These are phyloP conservation scores for Nyctibius grandis DNA, from an alignment of 2,797 vertebrate species.

Conservation along the genomic window DNA sequence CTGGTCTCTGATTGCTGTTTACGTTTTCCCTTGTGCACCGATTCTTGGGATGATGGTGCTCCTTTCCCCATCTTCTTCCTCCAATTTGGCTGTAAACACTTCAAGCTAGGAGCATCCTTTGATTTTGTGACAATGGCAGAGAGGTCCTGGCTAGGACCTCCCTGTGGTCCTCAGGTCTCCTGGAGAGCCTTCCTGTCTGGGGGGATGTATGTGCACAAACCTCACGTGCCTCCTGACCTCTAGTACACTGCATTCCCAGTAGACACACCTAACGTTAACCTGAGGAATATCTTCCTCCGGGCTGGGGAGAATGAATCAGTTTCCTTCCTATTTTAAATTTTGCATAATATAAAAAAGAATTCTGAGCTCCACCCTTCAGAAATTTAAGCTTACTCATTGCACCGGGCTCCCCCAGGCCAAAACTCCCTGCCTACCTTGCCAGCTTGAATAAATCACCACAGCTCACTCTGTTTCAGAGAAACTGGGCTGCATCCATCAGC, in stretches of 20 bases:
- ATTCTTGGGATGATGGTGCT: not conserved
- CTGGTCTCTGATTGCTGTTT: not conserved
- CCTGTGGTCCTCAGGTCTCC: not conserved
- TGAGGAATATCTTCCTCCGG: not conserved
- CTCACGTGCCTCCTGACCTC: not conserved
- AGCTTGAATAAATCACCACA: not conserved
- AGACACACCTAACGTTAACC: not conserved
- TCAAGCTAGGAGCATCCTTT: not conserved
- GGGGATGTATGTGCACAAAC: not conserved
- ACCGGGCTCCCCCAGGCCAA: not conserved
- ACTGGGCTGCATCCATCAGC: not conserved
- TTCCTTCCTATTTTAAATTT: slow-evolving; percentile 6
- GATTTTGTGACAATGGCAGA: not conserved
- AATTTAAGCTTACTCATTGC: slow-evolving; percentile 13
- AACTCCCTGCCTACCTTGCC: not conserved
- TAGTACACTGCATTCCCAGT: not conserved
- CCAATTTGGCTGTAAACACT: not conserved
- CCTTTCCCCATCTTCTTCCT: not conserved
- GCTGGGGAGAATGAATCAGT: slow-evolving; percentile 8
- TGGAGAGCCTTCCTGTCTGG: not conserved
- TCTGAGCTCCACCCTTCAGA: slow-evolving; percentile 11
- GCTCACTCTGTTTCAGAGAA: not conserved
- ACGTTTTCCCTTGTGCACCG: accelerated
- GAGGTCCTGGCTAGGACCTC: not conserved
- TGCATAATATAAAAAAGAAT: not conserved